Conservation (phyloP, 2,797 vertebrate species). For the Thunnus albacares region DNA sequence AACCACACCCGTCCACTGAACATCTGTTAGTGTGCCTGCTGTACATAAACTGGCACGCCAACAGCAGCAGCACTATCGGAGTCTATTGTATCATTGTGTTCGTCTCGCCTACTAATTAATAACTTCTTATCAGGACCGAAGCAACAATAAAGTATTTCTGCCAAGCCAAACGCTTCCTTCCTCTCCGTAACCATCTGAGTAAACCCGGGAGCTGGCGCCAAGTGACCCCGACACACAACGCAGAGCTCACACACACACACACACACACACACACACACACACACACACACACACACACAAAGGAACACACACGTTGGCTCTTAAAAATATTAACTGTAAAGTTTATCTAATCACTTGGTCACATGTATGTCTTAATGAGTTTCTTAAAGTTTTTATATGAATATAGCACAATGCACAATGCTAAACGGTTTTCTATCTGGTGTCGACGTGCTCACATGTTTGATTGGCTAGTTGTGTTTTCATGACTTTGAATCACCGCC, state of each 20-base stretch:
- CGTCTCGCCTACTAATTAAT: conserved; percentile 77
- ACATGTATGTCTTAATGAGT: too few species aligned
- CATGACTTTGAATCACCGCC: too few species aligned
- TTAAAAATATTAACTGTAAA: too few species aligned
- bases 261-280: conserved; percentile 18
- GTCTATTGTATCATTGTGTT: conserved; percentile 76
- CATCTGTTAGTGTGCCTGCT: conserved; percentile 28
- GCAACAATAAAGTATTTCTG: conserved; percentile 76
- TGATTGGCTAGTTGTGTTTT: too few species aligned
- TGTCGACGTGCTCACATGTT: too few species aligned
- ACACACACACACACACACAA: conserved; percentile 4
- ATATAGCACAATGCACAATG: too few species aligned
- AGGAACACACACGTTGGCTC: background rate
- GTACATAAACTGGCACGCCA: conserved; percentile 25
- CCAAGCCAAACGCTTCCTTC: conserved; percentile 76
- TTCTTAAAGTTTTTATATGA: too few species aligned
- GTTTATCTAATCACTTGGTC: too few species aligned
- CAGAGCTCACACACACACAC: conserved; percentile 9
- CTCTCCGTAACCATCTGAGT: conserved; percentile 61
- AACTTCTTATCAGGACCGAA: conserved; percentile 67
- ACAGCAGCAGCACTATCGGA: conserved; percentile 28
- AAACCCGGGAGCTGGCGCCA: conserved; percentile 69
- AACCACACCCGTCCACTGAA: background rate
- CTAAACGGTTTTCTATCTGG: too few species aligned
- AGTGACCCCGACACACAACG: conserved; percentile 4